These are phyloP conservation scores for Hylaea fasciaria DNA, from an alignment of 2,888 invertebrate species.

Conservation along the genomic window DNA sequence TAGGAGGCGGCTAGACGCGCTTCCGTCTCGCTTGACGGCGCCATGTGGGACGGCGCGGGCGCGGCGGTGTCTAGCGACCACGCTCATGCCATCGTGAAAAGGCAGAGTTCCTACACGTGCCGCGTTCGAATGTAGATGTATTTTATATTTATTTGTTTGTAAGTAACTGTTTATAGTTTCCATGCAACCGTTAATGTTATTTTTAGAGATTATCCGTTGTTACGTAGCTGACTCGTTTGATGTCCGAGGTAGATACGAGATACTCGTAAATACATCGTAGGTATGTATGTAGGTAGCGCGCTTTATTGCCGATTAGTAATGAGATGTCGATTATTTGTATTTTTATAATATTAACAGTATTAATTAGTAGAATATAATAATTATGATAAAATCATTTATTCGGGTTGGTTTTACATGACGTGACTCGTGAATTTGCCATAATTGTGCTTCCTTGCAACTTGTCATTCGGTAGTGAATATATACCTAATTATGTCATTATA, in stretches of 20 bases:
- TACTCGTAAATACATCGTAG: too few relatives aligned
- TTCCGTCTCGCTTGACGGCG: slow-evolving; percentile 48
- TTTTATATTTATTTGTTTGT: slow-evolving; percentile 42
- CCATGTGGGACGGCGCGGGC: slow-evolving; percentile 50
- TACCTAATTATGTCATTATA: too few relatives aligned
- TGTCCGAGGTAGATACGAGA: too few relatives aligned
- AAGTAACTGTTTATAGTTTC: slow-evolving; percentile 48
- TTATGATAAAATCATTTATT: background rate
- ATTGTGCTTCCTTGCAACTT: background rate
- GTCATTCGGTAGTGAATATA: too few relatives aligned
- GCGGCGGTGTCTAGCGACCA: slow-evolving; percentile 7
- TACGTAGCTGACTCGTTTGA: background rate
- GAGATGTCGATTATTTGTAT: slow-evolving; percentile 25
- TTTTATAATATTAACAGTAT: slow-evolving; percentile 11
- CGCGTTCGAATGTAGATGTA: slow-evolving; percentile 46
- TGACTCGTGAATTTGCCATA: slow-evolving; percentile 13
- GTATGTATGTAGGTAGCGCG: slow-evolving; percentile 9
- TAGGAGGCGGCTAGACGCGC: too few relatives aligned
- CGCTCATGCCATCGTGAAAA: slow-evolving; percentile 36
- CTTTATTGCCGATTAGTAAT: slow-evolving; percentile 45
- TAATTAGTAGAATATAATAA: background rate
- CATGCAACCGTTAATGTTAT: slow-evolving; percentile 48
- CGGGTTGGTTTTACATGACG: background rate
- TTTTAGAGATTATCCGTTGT: slow-evolving; percentile 17
- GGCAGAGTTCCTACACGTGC: slow-evolving; percentile 34